These are phyloP conservation scores for Herminia tarsipennalis DNA, from an alignment of 2,888 invertebrate species.

Conservation along the genomic window DNA sequence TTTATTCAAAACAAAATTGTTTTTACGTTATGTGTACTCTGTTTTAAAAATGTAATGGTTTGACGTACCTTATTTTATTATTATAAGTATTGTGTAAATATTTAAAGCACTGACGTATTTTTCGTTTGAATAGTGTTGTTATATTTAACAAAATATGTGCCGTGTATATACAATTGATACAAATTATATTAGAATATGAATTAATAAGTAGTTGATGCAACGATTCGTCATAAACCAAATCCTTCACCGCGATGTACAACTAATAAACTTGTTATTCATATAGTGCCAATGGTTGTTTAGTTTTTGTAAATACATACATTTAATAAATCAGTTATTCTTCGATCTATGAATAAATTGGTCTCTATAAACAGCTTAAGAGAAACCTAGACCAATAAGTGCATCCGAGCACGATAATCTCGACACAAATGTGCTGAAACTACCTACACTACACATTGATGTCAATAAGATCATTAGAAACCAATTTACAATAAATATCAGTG, in stretches of 20 bases:
- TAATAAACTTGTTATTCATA: slow-evolving; percentile 55
- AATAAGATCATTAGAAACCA: too few relatives aligned
- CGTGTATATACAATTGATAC: slow-evolving; percentile 80
- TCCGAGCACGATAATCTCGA: too few relatives aligned
- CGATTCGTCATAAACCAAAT: slow-evolving; percentile 70
- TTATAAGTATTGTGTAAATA: slow-evolving; percentile 76
- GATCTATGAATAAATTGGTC: slow-evolving; percentile 1
- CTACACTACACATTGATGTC: too few relatives aligned
- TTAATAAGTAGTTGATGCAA: slow-evolving; percentile 49
- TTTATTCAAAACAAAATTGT: slow-evolving; percentile 44
- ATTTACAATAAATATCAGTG: too few relatives aligned
- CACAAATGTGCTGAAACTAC: too few relatives aligned
- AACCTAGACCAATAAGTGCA: too few relatives aligned
- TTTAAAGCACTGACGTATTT: slow-evolving; percentile 69
- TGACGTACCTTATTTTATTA: slow-evolving; percentile 71
- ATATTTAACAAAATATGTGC: slow-evolving; percentile 74
- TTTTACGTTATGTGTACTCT: slow-evolving; percentile 28
- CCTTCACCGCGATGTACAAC: slow-evolving; percentile 81
- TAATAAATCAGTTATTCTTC: slow-evolving; percentile 17
- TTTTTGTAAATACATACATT: slow-evolving; percentile 56
- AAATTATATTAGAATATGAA: slow-evolving; percentile 58
- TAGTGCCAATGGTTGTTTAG: slow-evolving; percentile 74
- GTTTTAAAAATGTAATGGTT: slow-evolving; percentile 48
- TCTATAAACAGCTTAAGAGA: slow-evolving; percentile 3
- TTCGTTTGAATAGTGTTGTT: slow-evolving; percentile 63